Evolutionary conservation across 2,888 invertebrate species (phyloP), one percentile per base, ranked within the genome.

Genomic region (Harpalus rufipes): DNA sequence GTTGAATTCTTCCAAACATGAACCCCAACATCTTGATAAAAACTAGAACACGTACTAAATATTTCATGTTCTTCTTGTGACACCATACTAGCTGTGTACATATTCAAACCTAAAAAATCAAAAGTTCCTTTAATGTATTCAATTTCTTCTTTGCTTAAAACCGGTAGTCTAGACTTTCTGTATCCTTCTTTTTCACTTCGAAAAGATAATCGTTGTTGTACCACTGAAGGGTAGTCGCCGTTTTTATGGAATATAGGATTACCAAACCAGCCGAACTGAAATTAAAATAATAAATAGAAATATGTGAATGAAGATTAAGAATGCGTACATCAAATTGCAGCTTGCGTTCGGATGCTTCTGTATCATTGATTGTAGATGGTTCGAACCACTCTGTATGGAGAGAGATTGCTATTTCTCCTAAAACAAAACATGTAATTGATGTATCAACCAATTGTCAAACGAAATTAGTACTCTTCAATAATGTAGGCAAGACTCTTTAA

Each of bases 271-370:
- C 93, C 93, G 84, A 86, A 87, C 88, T 88, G 39, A 41, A 83
- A 86, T 63, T 63, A 63, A 63, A 12, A 25, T 10, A 5, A 10
- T 63, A 68, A 3, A 87, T 3, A 89, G 86, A 32, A n/a, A 32
- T 12, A 74, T 68, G 16, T 16, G 18, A 32, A 5, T 32, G 32
- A 32, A 16, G 18, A 59, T 59, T 1, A 59, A 7, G 1, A 59
- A 16, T 59, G 16, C 59, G 89, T 87, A 93, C 94, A 87, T 91
- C 91, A 91, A 93, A 93, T 87, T 93, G 92, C 61, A 92, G 89
- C 87, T 92, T 92, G 87, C 91, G 89, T 86, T 95, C 93, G 0
- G 94, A 93, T 7, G 95, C 95, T 87, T 92, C 92, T 65, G 91
- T 91, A 88, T 95, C 94, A 0, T 89, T 90, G 10, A 89, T 87